Base-by-base conservation (phyloP, 2,797 vertebrate species). In the Arvicola amphibius region DNA sequence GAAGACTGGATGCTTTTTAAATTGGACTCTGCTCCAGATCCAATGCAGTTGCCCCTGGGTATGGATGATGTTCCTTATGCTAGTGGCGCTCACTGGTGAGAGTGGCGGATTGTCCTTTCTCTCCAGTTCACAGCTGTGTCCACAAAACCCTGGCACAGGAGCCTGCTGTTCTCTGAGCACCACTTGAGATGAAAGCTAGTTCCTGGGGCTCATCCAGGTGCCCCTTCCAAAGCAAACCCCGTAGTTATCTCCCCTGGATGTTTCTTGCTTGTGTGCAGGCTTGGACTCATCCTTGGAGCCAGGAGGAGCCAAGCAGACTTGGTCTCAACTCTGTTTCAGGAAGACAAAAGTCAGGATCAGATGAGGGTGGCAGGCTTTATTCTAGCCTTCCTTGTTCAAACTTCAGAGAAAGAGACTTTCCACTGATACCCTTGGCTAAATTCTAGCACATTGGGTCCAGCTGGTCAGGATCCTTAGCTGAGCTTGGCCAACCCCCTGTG, bases 91-190 rank as follows among this genome's bases (percentile, higher is more conserved):
- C 40, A 56, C 51, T 69, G 25, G 88, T 71, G 23, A 59, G 14
- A n/a, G 32, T 17, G 27, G 8, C 19, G 61, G 37, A 69, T 51
- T 25, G 56, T 6, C 10, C 34, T 59, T 92, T 85, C 56, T 67
- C 76, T 94, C 51, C 59, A 37, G 34, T 69, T 53, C 40, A 40
- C 61, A 89, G 85, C 88, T 86, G 21, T 91, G 94, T 94, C 92
- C 86, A 88, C 29, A 83, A 34, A 91, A 51, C 90, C 74, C 88
- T 89, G 78, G 79, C 61, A 77, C 14, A 40, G 17, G 6, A 9
- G 12, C 89, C 43, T 37, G 25, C 51, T 56, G 21, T 21, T 77
- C 53, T 81, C 13, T 94, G 73, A 94, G 69, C 29, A 76, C 5
- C 40, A 1, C 67, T 63, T 79, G 34, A 73, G 43, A 76, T n/a